Base-by-base conservation (phyloP, 1,140 invertebrate species). In the Rhopalosiphum padi region DNA sequence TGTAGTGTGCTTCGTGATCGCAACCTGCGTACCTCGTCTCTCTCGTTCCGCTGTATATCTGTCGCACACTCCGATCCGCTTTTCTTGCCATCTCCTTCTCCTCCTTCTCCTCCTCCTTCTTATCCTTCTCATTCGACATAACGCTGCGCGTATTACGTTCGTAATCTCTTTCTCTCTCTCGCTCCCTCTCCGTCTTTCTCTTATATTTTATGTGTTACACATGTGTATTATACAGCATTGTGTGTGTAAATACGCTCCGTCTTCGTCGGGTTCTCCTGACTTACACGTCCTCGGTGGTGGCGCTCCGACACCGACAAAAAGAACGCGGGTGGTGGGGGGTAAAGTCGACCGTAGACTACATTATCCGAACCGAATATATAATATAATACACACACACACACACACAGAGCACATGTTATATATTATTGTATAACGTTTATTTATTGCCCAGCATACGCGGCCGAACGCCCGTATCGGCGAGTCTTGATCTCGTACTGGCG, bases 401-500 rank as follows among this genome's bases (percentile, higher is more conserved):
- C 43, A 48, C 23, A 46, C 18, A 48, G 7, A 35, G 25, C 1
- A 15, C 53, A 90, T 90, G 37, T 41, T 83, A 82, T 82, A 51
- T 60, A 60, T 60, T 60, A 77, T 77, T 77, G 60, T 77, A 77
- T 21, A 51, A 30, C 90, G 90, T 91, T 91, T 91, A 91, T 91
- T 91, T 91, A 91, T 91, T 91, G 68, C 60, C 68, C 60, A 15
- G 48, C 88, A 23, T 51, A 60, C 25, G 89, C 87, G 41, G 83
- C 83, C 83, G 51, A 22, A 46, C 60, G n/a, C 41, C 60, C 68
- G 90, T 48, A 82, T 82, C 55, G 90, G 55, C 41, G 18, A 82
- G 55, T 77, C 60, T 82, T 82, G 90, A 91, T 91, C 90, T 91
- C 90, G 90, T 82, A 91, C 90, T 91, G 90, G 90, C 90, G 90